Base-by-base conservation (phyloP, 2,797 vertebrate genomes). In the Sparus aurata region DNA sequence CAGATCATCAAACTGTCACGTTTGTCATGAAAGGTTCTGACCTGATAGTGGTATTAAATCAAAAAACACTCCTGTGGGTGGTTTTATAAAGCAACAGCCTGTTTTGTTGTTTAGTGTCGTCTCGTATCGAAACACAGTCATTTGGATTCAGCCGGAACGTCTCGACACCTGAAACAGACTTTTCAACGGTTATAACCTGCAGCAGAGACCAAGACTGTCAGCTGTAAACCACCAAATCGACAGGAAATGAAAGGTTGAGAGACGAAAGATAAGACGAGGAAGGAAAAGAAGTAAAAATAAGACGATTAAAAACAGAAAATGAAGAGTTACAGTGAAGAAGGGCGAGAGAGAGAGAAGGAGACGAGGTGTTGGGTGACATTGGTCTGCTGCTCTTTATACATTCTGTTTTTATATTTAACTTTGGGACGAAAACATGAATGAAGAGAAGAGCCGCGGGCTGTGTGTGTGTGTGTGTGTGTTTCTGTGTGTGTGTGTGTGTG, bases 361-460 rank as follows among this genome's bases (percentile, higher is more conserved):
- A 25, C 15, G 20, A 52, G 13, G 59, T 3, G 53, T 38, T 59
- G 54, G 76, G 82, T 92, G 84, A 91, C 91, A 80, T 87, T 88
- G 75, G 69, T 77, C 70, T 46, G 47, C 23, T 7, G 52, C 73
- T 76, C 85, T 85, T 82, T 71, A 84, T 82, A 58, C 69, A 83
- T 73, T 69, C 73, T 45, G 52, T 87, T 82, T 87, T 82, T 79
- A 30, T 64, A 34, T 85, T 87, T 84, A 78, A 87, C 84, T 91
- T 89, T 89, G 84, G 81, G 82, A 87, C 69, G 52, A 77, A 92
- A 89, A 87, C 85, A 88, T 91, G 87, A 91, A 91, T 85, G 78
- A 89, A 89, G 70, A 61, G 62, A 61, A 55, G 58, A 79, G 76
- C 90, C 73, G 16, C 50, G 0, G 87, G 84, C 77, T 73, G 27